Percentiles rank a stretch among this genome's conserved stretches.
Evolutionary conservation across 2,797 vertebrate species (phyloP).

Genomic region (Nothura maculosa): DNA sequence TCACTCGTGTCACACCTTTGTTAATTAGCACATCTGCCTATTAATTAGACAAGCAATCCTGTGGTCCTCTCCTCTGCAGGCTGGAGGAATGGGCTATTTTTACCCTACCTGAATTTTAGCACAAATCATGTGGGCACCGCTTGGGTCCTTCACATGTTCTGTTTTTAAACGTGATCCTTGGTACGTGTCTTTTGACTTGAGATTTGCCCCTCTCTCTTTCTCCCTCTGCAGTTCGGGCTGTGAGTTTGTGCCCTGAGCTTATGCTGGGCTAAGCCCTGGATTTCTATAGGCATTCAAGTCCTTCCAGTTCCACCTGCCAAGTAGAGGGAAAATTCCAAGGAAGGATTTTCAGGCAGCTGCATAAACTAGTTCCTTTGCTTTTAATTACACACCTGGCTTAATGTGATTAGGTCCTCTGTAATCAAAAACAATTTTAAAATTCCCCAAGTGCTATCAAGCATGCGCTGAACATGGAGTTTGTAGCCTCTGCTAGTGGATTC

Average conservation of each 20-base stretch:
- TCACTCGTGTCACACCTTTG: slow-evolving; percentile 34
- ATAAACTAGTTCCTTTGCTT: slow-evolving; percentile 25
- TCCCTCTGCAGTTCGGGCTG: not conserved
- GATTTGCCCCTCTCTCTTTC: not conserved
- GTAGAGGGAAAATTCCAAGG: not conserved
- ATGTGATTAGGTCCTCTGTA: not conserved
- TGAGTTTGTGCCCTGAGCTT: not conserved
- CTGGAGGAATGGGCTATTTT: slow-evolving; percentile 56
- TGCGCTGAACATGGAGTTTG: not conserved
- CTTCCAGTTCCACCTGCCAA: slow-evolving; percentile 49
- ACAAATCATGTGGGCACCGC: slow-evolving; percentile 10
- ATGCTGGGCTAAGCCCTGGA: not conserved
- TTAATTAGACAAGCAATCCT: slow-evolving; percentile 52
- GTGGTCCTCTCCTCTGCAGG: slow-evolving; percentile 6
- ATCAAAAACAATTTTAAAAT: not conserved
- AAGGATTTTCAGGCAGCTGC: not conserved
- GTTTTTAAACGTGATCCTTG: not conserved
- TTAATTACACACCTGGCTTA: slow-evolving; percentile 23
- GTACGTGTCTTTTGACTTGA: not conserved
- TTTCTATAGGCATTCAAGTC: slow-evolving; percentile 14
- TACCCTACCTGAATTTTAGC: slow-evolving; percentile 40
- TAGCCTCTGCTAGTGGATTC: not conserved
- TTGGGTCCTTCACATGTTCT: slow-evolving; percentile 12
- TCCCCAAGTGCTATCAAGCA: not conserved
- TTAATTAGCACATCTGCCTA: slow-evolving; percentile 56